phyloP scores from a whole-genome alignment of 2,113 vertebrate species.

The Leptobrachium leishanense region DNA sequence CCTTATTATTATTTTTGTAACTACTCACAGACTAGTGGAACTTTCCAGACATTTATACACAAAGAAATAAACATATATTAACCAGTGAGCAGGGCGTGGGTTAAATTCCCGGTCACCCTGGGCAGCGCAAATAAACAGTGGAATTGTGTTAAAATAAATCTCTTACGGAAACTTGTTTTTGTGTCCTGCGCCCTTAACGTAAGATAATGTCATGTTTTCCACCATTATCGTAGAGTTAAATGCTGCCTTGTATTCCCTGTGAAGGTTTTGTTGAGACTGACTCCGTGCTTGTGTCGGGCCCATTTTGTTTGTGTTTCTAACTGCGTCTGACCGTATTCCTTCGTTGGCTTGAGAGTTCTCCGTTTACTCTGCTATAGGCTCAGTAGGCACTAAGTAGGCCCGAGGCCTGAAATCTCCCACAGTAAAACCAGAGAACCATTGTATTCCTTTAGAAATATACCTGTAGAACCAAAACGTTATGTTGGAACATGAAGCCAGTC shows the following conservation, averaged over 20 bases:
- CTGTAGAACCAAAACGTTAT: too few species aligned
- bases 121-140: neutral
- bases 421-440: too few species aligned
- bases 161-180: neutral
- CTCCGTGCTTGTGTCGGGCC: neutral
- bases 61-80: neutral
- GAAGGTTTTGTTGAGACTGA: neutral
- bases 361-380: too few species aligned
- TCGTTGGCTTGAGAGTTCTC: too few species aligned
- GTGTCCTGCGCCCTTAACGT: neutral
- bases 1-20: neutral
- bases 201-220: conserved; percentile 1
- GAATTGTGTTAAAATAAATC: conserved; percentile 4
- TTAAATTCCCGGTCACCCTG: neutral
- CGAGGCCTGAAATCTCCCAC: too few species aligned
- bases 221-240: neutral
- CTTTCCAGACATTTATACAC: neutral
- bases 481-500: too few species aligned
- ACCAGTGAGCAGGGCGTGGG: neutral
- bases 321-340: too few species aligned
- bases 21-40: neutral
- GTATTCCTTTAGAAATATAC: too few species aligned
- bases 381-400: too few species aligned
- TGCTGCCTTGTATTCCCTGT: neutral
- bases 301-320: neutral